phyloP scores from a whole-genome alignment of 2,113 vertebrate genomes.

The Nycticryphes semicollaris region DNA sequence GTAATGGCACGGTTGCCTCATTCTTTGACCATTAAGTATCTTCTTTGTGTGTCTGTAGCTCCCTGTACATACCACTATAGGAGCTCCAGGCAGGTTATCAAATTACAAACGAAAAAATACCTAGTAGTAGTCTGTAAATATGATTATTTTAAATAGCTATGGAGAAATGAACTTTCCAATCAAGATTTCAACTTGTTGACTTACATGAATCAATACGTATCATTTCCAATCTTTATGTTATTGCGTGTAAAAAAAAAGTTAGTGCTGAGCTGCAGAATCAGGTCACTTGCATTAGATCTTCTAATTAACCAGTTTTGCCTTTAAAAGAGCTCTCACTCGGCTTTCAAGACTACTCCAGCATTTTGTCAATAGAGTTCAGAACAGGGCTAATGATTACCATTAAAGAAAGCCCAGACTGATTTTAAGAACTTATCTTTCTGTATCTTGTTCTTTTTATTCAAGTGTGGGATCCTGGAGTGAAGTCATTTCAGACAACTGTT shows the following conservation, averaged over 20 bases:
- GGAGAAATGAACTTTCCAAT: constrained; percentile 49
- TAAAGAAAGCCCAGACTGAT: constrained; percentile 66
- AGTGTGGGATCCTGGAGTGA: constrained; percentile 42
- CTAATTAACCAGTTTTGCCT: constrained; percentile 75
- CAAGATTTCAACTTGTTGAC: constrained; percentile 53
- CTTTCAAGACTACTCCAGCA: constrained; percentile 66
- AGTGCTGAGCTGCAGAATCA: constrained; percentile 61
- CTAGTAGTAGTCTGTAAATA: neutral
- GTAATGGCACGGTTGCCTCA: neutral
- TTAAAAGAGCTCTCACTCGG: constrained; percentile 62
- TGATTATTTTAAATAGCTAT: constrained; percentile 40
- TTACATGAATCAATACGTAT: constrained; percentile 58
- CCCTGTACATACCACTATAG: constrained; percentile 33
- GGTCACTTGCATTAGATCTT: constrained; percentile 75
- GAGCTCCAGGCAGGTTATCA: constrained; percentile 44
- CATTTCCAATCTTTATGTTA: constrained; percentile 53
- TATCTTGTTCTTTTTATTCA: constrained; percentile 67
- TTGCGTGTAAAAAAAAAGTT: constrained; percentile 36
- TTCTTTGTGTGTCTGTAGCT: constrained; percentile 16
- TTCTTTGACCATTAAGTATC: constrained; percentile 36
- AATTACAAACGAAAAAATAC: constrained; percentile 43
- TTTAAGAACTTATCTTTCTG: constrained; percentile 69
- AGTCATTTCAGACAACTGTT: constrained; percentile 50
- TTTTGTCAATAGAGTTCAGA: constrained; percentile 77
- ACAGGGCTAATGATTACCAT: constrained; percentile 70